phyloP scores from a whole-genome alignment of 2,797 vertebrate species.

The Knipowitschia caucasica region DNA sequence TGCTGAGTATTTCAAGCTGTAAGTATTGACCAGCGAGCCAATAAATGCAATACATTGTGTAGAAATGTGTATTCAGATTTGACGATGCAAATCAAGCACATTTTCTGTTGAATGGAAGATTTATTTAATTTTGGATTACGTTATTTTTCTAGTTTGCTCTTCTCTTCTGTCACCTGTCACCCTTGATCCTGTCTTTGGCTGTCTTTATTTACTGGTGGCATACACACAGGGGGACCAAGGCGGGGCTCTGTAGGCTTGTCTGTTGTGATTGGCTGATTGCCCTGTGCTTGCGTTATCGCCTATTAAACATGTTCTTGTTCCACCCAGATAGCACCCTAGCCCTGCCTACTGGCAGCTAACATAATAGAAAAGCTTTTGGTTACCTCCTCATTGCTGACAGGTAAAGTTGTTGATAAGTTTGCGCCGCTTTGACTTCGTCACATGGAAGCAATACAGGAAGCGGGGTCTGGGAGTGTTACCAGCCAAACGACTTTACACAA shows the following conservation, averaged over 20 bases:
- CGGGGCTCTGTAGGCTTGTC: conserved; percentile 49
- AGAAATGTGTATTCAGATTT: too few species aligned
- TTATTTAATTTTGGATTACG: too few species aligned
- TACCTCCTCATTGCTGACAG: conserved; percentile 55
- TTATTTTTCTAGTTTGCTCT: too few species aligned
- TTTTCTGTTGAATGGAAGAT: too few species aligned
- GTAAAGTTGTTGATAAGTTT: conserved; percentile 38
- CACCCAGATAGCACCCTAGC: conserved; percentile 81
- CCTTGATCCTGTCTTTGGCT: conserved; percentile 34
- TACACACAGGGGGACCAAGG: conserved; percentile 42
- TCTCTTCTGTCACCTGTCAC: conserved; percentile 46
- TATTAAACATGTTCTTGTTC: conserved; percentile 80
- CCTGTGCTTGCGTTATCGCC: conserved; percentile 78
- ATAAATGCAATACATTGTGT: too few species aligned
- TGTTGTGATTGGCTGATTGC: conserved; percentile 72
- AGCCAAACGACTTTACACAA: conserved; percentile 31
- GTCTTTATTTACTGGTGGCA: conserved; percentile 29
- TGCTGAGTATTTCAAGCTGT: too few species aligned
- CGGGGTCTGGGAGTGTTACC: conserved; percentile 25
- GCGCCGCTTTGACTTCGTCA: conserved; percentile 15
- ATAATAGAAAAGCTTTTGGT: conserved; percentile 61
- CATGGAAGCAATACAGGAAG: conserved; percentile 13
- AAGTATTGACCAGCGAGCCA: too few species aligned
- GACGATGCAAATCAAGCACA: too few species aligned
- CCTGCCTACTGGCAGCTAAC: conserved; percentile 75